Conservation (phyloP, 1,140 invertebrate genomes). For the Orius insidiosus region DNA sequence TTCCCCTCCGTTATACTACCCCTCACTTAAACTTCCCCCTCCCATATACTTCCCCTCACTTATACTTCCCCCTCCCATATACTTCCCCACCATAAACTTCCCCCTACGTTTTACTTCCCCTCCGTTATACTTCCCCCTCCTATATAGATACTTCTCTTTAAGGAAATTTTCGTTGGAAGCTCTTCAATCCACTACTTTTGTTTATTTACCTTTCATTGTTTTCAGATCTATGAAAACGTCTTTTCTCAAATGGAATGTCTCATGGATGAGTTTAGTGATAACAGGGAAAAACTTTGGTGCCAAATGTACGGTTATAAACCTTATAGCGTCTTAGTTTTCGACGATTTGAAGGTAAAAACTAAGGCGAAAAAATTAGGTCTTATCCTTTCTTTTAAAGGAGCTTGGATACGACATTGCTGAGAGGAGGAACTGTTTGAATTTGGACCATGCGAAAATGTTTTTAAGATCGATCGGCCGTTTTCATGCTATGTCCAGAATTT, state of each 20-base stretch:
- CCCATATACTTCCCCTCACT: no score
- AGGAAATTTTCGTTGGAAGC: no score
- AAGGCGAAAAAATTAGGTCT: no score
- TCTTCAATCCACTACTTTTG: no score
- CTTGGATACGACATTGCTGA: background rate
- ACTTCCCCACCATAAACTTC: no score
- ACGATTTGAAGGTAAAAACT: background rate
- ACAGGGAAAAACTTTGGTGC: background rate
- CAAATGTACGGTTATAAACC: background rate
- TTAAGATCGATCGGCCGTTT: background rate
- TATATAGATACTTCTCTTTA: no score
- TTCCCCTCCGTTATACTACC: no score
- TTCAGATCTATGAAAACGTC: background rate
- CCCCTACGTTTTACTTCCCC: no score
- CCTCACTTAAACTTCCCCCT: no score
- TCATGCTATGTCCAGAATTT: constrained; percentile 6
- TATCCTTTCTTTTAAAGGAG: background rate
- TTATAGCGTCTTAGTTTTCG: background rate
- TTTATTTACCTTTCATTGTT: no score
- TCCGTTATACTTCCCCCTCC: no score
- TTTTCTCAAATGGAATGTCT: background rate
- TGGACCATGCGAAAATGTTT: background rate
- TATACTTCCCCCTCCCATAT: no score
- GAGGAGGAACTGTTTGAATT: background rate
- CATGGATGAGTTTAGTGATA: background rate